phyloP scores from a whole-genome alignment of 1,140 invertebrate genomes.

The Calephelis virginiensis region DNA sequence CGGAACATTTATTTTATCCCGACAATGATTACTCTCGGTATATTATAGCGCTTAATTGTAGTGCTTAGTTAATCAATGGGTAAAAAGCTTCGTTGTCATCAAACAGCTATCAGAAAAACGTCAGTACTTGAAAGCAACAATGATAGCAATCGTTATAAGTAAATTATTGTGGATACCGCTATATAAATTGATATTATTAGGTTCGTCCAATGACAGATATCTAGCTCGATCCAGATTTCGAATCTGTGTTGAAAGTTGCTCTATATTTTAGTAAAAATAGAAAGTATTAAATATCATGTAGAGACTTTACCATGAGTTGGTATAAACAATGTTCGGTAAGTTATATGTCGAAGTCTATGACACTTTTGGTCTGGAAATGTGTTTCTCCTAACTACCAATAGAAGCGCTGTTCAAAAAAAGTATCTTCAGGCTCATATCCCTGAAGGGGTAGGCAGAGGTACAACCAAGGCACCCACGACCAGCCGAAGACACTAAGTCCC shows the following conservation, averaged over 20 bases:
- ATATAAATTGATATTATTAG: conserved; percentile 17
- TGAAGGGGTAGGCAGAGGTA: too few species aligned
- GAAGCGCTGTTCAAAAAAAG: too few species aligned
- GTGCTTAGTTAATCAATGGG: background rate
- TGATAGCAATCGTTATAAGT: background rate
- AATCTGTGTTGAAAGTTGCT: conserved; percentile 5
- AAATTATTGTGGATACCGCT: background rate
- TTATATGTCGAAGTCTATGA: too few species aligned
- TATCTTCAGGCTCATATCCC: too few species aligned
- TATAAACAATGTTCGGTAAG: too few species aligned
- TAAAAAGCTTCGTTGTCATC: background rate
- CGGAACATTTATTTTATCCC: too few species aligned
- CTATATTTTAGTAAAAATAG: conserved; percentile 13
- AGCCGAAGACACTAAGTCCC: too few species aligned
- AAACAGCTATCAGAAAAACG: background rate
- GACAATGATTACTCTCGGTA: too few species aligned
- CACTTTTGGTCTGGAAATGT: too few species aligned
- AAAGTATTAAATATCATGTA: background rate
- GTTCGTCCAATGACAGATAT: background rate
- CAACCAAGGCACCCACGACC: too few species aligned
- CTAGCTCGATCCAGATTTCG: conserved; percentile 1
- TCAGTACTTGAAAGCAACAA: background rate
- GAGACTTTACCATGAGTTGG: background rate
- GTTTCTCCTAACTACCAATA: too few species aligned
- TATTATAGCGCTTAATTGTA: background rate